These are phyloP conservation scores for Dione juno DNA, from an alignment of 2,888 invertebrate genomes.

Conservation along the genomic window DNA sequence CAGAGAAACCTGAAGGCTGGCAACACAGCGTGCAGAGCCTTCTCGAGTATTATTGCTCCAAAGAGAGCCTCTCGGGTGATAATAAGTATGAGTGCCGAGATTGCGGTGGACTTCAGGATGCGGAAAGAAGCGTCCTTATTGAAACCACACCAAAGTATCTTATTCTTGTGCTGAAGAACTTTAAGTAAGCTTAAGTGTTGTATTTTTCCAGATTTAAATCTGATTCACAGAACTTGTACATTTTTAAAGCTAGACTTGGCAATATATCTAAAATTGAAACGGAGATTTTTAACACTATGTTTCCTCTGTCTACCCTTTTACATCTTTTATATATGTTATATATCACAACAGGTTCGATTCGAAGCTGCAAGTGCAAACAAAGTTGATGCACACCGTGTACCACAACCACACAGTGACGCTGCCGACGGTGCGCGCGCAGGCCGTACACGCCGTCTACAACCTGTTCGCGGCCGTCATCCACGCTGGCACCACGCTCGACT, in stretches of 20 bases:
- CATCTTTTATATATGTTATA: neutral
- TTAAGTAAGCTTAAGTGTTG: constrained; percentile 73
- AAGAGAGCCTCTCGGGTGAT: constrained; percentile 90
- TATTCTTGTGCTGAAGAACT: constrained; percentile 91
- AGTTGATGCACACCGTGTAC: constrained; percentile 87
- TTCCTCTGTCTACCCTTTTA: too few relatives aligned
- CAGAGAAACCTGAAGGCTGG: constrained; percentile 76
- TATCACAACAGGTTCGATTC: constrained; percentile 64
- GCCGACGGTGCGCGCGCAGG: constrained; percentile 61
- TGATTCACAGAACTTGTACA: too few relatives aligned
- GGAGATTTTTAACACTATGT: too few relatives aligned
- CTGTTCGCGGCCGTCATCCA: constrained; percentile 94
- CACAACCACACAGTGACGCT: constrained; percentile 83
- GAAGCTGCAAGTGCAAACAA: constrained; percentile 87
- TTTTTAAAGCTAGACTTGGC: too few relatives aligned
- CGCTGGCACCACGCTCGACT: constrained; percentile 91
- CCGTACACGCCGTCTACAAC: constrained; percentile 74
- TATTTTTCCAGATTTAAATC: too few relatives aligned
- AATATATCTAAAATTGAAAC: too few relatives aligned
- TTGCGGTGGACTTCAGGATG: constrained; percentile 89
- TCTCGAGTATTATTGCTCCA: constrained; percentile 89
- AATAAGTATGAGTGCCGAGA: constrained; percentile 91
- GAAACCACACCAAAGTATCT: constrained; percentile 90
- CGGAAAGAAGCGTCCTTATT: constrained; percentile 84
- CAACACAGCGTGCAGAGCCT: constrained; percentile 89